A percentile compares a stretch with the other conserved stretches of the same genome.
phyloP scores from a whole-genome alignment of 2,797 vertebrate genomes.

The Anableps anableps region DNA sequence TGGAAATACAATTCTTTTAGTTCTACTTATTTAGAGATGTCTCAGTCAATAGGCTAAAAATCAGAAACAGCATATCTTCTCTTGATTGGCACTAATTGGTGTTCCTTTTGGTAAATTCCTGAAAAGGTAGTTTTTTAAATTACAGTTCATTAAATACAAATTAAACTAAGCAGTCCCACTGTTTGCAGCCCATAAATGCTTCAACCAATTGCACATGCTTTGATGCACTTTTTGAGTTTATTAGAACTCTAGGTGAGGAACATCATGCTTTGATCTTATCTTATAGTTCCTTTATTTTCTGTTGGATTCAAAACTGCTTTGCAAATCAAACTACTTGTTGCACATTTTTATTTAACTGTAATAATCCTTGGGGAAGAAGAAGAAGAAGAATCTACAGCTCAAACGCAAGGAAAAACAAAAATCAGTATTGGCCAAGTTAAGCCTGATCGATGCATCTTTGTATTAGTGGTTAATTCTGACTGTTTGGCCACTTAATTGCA shows the following conservation, averaged over 20 bases:
- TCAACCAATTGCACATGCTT: not conserved
- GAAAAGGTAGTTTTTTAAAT: no score
- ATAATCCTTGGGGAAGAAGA: not conserved
- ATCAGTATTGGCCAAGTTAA: not conserved
- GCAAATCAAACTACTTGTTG: not conserved
- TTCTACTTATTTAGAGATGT: not conserved
- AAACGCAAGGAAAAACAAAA: not conserved
- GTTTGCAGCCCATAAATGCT: not conserved
- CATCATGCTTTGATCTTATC: not conserved
- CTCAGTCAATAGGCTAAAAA: not conserved
- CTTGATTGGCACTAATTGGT: not conserved
- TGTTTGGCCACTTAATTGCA: not conserved
- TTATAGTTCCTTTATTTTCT: not conserved
- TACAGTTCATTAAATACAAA: no score
- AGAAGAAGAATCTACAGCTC: no score
- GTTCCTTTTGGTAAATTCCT: not conserved
- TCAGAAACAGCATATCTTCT: no score
- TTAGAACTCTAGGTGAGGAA: not conserved
- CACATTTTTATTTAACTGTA: not conserved
- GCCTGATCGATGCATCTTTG: not conserved
- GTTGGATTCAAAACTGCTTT: not conserved
- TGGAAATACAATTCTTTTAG: not conserved
- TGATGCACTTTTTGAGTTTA: not conserved
- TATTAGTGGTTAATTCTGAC: no score
- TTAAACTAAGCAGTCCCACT: not conserved